Percentiles rank a stretch among this genome's conserved stretches.
phyloP scores from a whole-genome alignment of 2,888 invertebrate genomes.

The Parnassius orleans region DNA sequence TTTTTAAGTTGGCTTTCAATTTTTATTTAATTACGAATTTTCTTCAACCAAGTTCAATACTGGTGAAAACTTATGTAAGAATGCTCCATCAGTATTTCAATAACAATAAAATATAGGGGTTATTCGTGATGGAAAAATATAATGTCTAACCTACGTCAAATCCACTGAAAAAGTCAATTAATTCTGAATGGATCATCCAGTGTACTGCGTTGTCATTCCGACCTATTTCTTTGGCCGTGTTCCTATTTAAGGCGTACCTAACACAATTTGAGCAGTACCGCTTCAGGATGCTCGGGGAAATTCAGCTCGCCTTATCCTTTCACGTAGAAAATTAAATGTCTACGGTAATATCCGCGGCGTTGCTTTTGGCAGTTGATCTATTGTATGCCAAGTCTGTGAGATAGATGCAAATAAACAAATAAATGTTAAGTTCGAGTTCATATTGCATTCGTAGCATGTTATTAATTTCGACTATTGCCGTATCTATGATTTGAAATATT shows the following conservation, averaged over 20 bases:
- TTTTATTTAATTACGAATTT: no score
- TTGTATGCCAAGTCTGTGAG: conserved; percentile 43
- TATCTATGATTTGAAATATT: no score
- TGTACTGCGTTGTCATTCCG: conserved; percentile 23
- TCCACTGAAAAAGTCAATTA: not conserved
- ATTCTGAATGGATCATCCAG: conserved; percentile 26
- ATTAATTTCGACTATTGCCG: conserved; percentile 8
- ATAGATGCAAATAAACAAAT: conserved; percentile 38
- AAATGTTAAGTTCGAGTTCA: conserved; percentile 36
- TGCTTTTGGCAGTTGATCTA: conserved; percentile 76
- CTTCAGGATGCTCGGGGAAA: conserved; percentile 63
- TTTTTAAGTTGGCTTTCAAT: no score
- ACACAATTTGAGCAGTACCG: conserved; percentile 61
- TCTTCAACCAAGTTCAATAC: no score
- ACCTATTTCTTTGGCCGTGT: conserved; percentile 34
- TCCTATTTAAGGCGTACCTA: conserved; percentile 56
- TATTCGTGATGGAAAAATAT: no score
- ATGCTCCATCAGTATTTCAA: no score
- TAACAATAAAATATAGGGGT: no score
- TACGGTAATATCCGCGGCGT: conserved; percentile 70
- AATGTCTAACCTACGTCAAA: not conserved
- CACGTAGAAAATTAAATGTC: conserved; percentile 81
- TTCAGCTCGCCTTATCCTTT: conserved; percentile 74
- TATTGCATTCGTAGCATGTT: conserved; percentile 22
- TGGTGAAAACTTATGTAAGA: no score